Evolutionary conservation across 2,888 invertebrate species (phyloP), one percentile per base, ranked within the genome.

Genomic region (Willowsia nigromaculata): DNA sequence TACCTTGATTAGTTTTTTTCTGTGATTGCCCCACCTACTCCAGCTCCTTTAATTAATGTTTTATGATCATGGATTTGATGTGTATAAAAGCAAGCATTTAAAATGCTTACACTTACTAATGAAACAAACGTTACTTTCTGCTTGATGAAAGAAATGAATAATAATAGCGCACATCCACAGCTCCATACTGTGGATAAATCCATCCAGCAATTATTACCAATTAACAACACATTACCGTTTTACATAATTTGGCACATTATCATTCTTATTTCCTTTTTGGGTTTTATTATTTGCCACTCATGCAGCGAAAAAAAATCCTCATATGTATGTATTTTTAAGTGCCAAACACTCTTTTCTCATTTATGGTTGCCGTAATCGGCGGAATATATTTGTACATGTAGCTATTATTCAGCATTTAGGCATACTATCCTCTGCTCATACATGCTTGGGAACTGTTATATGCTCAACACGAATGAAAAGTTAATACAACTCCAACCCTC

Each of bases 181-280:
- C 6, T 56, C 33, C 13, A 62, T 62, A 25, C 15, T 37, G 40
- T 47, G 11, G 33, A 18, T 65, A 30, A 47, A 15, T n/a, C 37
- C 30, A 82, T 82, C 43, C 65, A 56, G 82, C 83, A 85, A 85
- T 85, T 85, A 85, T 76, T 85, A 74, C 76, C 85, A 85, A 85
- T 85, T 85, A 85, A 85, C 85, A 76, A 56, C n/a, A 47, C 74
- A 59, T 40, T 85, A 85, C 56, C 74, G 43, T 56, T 85, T 85
- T 76, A 85, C 85, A 85, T 85, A 74, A 85, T 74, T 59, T 74
- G 74, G 59, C 74, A 43, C 56, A 84, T 59, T 43, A 56, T 56
- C n/a, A 59, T 85, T 40, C 59, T 76, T 43, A 53, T 74, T 83
- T 84, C 84, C 84, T 71, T 74, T 74, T 13, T 47, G 53, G 74